Base-by-base conservation (phyloP, 2,888 invertebrate species). In the Macrosoma leucophasiata region DNA sequence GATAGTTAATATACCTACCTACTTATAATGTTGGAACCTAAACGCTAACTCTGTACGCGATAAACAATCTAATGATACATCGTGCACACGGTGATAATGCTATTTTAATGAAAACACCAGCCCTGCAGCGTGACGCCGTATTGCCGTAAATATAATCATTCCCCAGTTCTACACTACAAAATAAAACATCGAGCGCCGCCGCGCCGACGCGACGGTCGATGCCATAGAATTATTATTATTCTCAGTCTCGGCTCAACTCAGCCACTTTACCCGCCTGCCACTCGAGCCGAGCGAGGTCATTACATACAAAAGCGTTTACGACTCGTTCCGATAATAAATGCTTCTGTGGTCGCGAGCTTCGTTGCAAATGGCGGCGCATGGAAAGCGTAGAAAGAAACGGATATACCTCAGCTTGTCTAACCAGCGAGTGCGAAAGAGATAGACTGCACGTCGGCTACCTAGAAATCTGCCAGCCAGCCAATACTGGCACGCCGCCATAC, bases 401-500 rank as follows among this genome's bases (percentile, higher is more conserved):
- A 32, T 29, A 40, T 36, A 49, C 23, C 27, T 15, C 14, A 38
- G 22, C 13, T n/a, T n/a, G n/a, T n/a, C n/a, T n/a, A n/a, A n/a
- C n/a, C 17, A 4, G 14, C 19, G 26, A 30, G 73, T 43, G 42
- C 36, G 60, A 78, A 36, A 55, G 59, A 58, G 74, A 73, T 29
- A 50, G 50, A 30, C 34, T 33, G 46, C 9, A 50, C 52, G 56
- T 55, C 53, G 58, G 57, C 55, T 52, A 34, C 62, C 62, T 69
- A 61, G 63, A 59, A 65, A 66, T 70, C 60, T 64, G 67, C 62
- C 67, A 66, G 62, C 58, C 64, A 66, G 65, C 70, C 71, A 71
- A 71, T 71, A 62, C 70, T 74, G 74, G 73, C 72, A 73, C 57
- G 58, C 55, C 59, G 63, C 61, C 55, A 58, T 58, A 58, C 65